Base-by-base conservation (phyloP, 1,140 invertebrate species). In the Sycophaga agraensis region DNA sequence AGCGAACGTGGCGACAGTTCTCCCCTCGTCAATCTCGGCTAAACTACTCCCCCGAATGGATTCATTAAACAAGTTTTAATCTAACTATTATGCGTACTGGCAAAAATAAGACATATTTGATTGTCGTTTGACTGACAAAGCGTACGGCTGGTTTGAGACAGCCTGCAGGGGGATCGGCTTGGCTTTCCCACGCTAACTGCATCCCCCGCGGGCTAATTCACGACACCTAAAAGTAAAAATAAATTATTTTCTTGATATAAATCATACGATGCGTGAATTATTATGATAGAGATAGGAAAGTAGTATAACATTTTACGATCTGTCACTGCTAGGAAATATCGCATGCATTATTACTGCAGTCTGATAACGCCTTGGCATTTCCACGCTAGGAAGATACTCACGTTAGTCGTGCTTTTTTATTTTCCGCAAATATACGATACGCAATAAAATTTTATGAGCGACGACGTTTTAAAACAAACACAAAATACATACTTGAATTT, bases 201-300 rank as follows among this genome's bases (percentile, higher is more conserved):
- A n/a, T n/a, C n/a, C n/a, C n/a, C n/a, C n/a, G n/a, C n/a, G n/a
- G n/a, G n/a, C n/a, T n/a, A n/a, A n/a, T n/a, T n/a, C n/a, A n/a
- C n/a, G n/a, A n/a, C n/a, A n/a, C n/a, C n/a, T n/a, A n/a, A n/a
- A n/a, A n/a, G n/a, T n/a, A n/a, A n/a, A n/a, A n/a, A n/a, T n/a
- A n/a, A n/a, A n/a, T n/a, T n/a, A n/a, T n/a, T 58, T 50, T 59
- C 7, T 49, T 16, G 8, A 19, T 35, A 51, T 49, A 49, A 59
- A 58, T 58, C 42, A 39, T 19, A 14, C 14, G n/a, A 19, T 8
- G 35, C 39, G 28, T 34, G 31, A 58, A 45, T 45, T 58, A 48
- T 58, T 58, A 46, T 48, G 34, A 53, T 39, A 39, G 34, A 53
- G 49, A 53, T 53, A 53, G 9, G 35, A 53, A 39, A 53, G 49